Percentiles rank a stretch among this genome's conserved stretches.
Conservation (phyloP, 2,113 vertebrate species). For the Donacobius atricapilla region DNA sequence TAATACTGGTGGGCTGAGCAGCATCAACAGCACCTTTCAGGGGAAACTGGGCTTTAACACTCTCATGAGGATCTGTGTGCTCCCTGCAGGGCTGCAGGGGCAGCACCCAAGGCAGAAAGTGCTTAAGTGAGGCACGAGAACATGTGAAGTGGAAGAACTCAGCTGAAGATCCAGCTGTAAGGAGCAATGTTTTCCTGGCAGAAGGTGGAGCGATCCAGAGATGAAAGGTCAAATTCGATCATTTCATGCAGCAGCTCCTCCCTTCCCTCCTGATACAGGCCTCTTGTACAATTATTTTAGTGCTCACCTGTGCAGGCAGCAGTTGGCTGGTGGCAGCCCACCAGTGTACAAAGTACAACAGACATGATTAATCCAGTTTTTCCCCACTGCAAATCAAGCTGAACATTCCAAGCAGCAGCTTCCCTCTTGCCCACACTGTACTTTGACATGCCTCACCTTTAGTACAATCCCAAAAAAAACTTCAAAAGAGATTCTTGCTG, state of each 20-base stretch:
- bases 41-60: neutral
- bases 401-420: neutral
- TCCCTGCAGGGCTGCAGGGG: neutral
- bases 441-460: neutral
- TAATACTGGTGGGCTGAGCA: constrained; percentile 10
- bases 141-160: neutral
- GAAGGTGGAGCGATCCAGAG: neutral
- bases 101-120: neutral
- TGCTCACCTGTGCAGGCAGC: neutral
- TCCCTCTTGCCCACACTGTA: neutral
- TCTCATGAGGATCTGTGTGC: neutral
- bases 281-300: neutral
- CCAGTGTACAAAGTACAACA: constrained; percentile 26
- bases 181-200: neutral
- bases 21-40: neutral
- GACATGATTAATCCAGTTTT: constrained; percentile 19
- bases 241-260: neutral
- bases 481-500: neutral
- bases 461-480: neutral
- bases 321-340: constrained; percentile 40
- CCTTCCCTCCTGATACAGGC: neutral
- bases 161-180: neutral
- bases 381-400: neutral
- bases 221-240: neutral
- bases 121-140: neutral